These are phyloP conservation scores for Centropus unirufus DNA, from an alignment of 2,113 vertebrate genomes.

Conservation along the genomic window DNA sequence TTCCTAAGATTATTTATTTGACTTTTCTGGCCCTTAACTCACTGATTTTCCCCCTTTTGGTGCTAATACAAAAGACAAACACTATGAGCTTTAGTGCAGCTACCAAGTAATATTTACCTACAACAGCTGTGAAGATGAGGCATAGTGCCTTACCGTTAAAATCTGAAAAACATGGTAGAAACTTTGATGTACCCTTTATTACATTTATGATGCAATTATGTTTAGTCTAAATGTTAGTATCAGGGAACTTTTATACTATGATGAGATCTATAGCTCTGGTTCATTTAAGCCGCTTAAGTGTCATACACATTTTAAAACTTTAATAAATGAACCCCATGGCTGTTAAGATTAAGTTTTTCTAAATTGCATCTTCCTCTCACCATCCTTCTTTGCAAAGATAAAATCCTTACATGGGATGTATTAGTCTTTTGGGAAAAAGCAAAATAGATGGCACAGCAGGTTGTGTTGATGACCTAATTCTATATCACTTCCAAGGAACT, in stretches of 20 bases:
- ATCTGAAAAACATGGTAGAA: not conserved
- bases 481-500: not conserved
- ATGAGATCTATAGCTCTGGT: not conserved
- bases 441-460: not conserved
- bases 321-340: not conserved
- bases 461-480: slow-evolving; percentile 4
- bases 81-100: not conserved
- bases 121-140: not conserved
- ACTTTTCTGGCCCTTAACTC: not conserved
- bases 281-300: not conserved
- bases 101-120: not conserved
- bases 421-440: not conserved
- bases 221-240: not conserved
- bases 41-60: not conserved
- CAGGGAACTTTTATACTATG: not conserved
- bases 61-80: not conserved
- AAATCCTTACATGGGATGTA: not conserved
- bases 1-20: not conserved
- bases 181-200: not conserved
- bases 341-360: not conserved
- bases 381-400: not conserved
- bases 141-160: not conserved
- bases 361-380: not conserved
- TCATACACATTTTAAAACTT: not conserved
- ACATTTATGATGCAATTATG: not conserved